These are phyloP conservation scores for Aix galericulata DNA, from an alignment of 2,113 vertebrate species.

Conservation along the genomic window DNA sequence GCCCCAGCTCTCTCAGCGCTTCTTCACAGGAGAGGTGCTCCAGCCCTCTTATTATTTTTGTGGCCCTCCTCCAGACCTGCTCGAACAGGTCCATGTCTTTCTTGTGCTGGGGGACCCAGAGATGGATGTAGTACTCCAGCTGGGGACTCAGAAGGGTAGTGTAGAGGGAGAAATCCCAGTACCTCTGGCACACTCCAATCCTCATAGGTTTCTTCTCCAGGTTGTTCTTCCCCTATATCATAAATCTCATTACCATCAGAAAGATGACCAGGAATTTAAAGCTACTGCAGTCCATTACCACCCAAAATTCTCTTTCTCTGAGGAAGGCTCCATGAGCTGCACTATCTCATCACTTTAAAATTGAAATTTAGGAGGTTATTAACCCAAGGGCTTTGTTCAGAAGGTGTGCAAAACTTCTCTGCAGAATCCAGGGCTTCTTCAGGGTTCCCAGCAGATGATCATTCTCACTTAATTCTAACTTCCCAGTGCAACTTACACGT, in stretches of 20 bases:
- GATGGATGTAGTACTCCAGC: background rate
- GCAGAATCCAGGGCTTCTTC: background rate
- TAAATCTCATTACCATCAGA: background rate
- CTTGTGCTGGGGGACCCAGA: background rate
- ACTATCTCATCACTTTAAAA: background rate
- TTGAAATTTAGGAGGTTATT: background rate
- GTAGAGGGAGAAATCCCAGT: background rate
- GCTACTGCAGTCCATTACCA: background rate
- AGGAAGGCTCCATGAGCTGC: background rate
- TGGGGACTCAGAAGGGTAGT: background rate
- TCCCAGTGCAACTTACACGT: background rate
- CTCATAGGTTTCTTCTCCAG: background rate
- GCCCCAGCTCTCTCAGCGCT: background rate
- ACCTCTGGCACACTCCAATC: background rate
- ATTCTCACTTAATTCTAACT: background rate
- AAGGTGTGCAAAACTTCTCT: background rate
- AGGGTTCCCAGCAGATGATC: background rate
- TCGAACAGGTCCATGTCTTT: background rate
- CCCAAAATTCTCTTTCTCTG: background rate
- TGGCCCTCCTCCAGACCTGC: background rate
- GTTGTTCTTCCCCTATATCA: background rate
- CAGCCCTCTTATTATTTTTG: background rate
- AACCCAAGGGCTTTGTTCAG: background rate
- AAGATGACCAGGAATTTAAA: constrained; percentile 1
- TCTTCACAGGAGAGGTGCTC: background rate